These are phyloP conservation scores for Taurulus bubalis DNA, from an alignment of 2,113 vertebrate species.

Conservation along the genomic window DNA sequence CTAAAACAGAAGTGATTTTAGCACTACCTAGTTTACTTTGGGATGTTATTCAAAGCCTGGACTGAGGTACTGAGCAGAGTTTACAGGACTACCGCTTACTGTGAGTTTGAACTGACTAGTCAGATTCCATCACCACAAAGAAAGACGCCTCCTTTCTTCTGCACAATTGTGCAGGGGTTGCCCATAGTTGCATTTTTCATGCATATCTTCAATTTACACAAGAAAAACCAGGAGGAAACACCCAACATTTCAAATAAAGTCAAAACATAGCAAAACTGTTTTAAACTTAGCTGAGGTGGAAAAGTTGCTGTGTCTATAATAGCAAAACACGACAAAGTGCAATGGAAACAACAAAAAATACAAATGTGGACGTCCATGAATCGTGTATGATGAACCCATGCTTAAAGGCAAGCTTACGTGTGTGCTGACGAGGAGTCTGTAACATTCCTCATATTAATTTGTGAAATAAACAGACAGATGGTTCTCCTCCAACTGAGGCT, in stretches of 20 bases:
- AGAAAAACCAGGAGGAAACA: neutral
- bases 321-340: neutral
- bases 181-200: neutral
- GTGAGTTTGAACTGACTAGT: constrained; percentile 1
- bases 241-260: neutral
- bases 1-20: neutral
- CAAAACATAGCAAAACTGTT: neutral
- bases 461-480: neutral
- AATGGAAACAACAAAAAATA: neutral
- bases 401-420: neutral
- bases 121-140: neutral
- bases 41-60: neutral
- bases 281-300: neutral
- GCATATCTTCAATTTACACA: neutral
- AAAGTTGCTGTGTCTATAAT: neutral
- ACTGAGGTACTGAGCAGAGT: neutral
- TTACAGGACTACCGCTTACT: neutral
- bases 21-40: neutral
- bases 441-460: neutral
- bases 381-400: neutral
- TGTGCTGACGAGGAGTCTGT: neutral
- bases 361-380: neutral
- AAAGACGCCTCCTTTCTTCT: neutral
- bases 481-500: neutral
- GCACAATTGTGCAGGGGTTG: neutral